Evolutionary conservation across 2,113 vertebrate species (phyloP).

Genomic region (Thunnus maccoyii): DNA sequence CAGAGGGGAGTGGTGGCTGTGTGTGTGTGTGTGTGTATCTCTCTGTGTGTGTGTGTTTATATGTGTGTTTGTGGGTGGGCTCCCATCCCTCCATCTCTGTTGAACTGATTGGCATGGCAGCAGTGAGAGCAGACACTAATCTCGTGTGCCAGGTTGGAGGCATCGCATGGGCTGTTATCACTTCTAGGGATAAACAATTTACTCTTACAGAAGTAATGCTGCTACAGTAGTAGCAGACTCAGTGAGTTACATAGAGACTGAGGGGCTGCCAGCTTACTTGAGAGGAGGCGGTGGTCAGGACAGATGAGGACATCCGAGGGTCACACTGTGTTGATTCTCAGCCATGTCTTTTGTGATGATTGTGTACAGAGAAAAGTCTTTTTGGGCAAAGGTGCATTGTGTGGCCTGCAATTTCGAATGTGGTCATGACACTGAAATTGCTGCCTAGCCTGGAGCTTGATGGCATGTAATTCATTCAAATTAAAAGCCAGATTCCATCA

Average conservation of each 20-base stretch:
- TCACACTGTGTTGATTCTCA: not conserved
- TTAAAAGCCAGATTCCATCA: too few species aligned
- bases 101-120: conserved; percentile 73
- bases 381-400: too few species aligned
- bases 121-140: conserved; percentile 69
- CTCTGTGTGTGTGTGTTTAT: conserved; percentile 41
- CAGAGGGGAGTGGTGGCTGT: conserved; percentile 36
- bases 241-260: conserved; percentile 36
- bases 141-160: conserved; percentile 70
- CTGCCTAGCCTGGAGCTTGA: too few species aligned
- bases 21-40: conserved; percentile 8
- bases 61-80: conserved; percentile 69
- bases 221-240: conserved; percentile 43
- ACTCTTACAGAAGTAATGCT: conserved; percentile 47
- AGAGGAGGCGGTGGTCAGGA: conserved; percentile 17
- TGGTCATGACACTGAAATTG: too few species aligned
- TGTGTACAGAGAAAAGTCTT: too few species aligned
- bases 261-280: conserved; percentile 3
- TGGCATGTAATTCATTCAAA: too few species aligned
- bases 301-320: not conserved
- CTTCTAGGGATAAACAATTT: conserved; percentile 63
- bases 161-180: conserved; percentile 53
- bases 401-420: too few species aligned
- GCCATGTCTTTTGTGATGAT: too few species aligned
- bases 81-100: conserved; percentile 57